These are phyloP conservation scores for Chydorus sphaericus DNA, from an alignment of 2,888 invertebrate genomes.

Conservation along the genomic window DNA sequence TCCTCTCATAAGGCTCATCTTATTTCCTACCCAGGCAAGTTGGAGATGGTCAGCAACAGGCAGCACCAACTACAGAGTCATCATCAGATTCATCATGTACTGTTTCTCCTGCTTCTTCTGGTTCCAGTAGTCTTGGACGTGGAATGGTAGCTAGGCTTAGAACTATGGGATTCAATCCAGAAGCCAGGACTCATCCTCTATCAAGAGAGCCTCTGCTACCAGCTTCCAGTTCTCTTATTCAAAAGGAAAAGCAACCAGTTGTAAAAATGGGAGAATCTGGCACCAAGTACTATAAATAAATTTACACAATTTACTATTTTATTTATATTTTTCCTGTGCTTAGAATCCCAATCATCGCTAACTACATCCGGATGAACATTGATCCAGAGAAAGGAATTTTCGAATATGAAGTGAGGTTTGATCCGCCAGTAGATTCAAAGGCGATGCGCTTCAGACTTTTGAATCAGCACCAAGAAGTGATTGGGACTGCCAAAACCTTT, in stretches of 20 bases:
- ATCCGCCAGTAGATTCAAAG: slow-evolving; percentile 57
- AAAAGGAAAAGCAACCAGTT: not conserved
- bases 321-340: not conserved
- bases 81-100: no score
- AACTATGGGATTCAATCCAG: not conserved
- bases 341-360: slow-evolving; percentile 39
- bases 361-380: slow-evolving; percentile 55
- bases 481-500: slow-evolving; percentile 63
- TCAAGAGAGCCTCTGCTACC: not conserved
- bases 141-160: not conserved
- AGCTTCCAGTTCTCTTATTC: not conserved
- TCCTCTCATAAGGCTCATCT: no score
- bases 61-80: no score
- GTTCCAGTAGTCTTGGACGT: no score
- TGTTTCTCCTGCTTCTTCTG: no score
- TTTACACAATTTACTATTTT: no score
- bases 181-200: not conserved
- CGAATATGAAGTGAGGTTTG: slow-evolving; percentile 65
- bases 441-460: slow-evolving; percentile 45
- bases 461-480: slow-evolving; percentile 40
- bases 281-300: not conserved
- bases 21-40: not conserved
- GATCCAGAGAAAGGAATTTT: slow-evolving; percentile 54
- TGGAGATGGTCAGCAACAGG: no score
- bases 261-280: not conserved